These are phyloP conservation scores for Etheostoma nigrum DNA, from an alignment of 2,797 vertebrate species.

Conservation along the genomic window DNA sequence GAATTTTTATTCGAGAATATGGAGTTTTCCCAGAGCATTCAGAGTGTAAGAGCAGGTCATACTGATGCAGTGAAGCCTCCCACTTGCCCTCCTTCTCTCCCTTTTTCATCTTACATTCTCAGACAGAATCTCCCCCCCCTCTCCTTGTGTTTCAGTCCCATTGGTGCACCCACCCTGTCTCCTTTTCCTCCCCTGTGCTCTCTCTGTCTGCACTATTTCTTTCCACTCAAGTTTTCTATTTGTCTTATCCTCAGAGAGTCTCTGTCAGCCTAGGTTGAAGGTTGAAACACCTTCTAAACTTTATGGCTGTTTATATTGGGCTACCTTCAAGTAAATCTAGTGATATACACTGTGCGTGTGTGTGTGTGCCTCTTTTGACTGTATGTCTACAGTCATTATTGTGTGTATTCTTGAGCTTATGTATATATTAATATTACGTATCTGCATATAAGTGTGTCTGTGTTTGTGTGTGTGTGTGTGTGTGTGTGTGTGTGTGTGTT, in stretches of 20 bases:
- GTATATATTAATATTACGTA: conserved; percentile 9
- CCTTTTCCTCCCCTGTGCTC: conserved; percentile 29
- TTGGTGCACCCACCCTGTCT: conserved; percentile 43
- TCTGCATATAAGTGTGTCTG: neutral
- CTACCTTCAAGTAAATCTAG: conserved; percentile 48
- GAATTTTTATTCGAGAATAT: conserved; percentile 78
- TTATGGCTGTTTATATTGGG: conserved; percentile 67
- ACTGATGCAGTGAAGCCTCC: conserved; percentile 54
- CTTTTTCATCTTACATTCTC: conserved; percentile 62
- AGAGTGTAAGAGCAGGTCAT: conserved; percentile 66
- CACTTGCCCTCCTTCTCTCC: conserved; percentile 40
- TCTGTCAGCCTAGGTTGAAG: conserved; percentile 67
- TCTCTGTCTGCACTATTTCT: conserved; percentile 41
- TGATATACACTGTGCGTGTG: conserved; percentile 23
- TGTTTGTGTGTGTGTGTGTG: neutral
- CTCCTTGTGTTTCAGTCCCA: conserved; percentile 37
- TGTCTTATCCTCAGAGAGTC: conserved; percentile 56
- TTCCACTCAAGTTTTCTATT: conserved; percentile 56
- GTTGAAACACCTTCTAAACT: conserved; percentile 73
- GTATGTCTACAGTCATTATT: conserved; percentile 25
- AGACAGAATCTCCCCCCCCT: conserved; percentile 29
- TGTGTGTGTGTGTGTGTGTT: conserved; percentile 5
- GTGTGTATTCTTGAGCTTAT: conserved; percentile 7
- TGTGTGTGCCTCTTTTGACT: conserved; percentile 15
- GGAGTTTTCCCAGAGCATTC: conserved; percentile 72